Evolutionary conservation across 2,888 invertebrate species (phyloP).

Genomic region (Apodemia mormo): DNA sequence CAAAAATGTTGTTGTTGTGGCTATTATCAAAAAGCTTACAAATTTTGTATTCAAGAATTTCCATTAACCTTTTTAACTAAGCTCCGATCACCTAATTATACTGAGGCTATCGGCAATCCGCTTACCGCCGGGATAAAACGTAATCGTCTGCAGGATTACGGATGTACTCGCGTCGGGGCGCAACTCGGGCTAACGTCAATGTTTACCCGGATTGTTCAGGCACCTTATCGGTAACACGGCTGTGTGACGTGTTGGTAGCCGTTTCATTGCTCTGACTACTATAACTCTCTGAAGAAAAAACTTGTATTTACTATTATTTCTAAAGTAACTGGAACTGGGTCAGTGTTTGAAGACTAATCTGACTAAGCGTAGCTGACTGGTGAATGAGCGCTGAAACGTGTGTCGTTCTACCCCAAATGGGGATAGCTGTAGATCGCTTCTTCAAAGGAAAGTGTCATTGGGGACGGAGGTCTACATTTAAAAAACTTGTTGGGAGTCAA

Average conservation of each 20-base stretch:
- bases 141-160: conserved; percentile 8
- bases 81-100: conserved; percentile 7
- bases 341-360: no score
- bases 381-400: no score
- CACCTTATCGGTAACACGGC: not conserved
- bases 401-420: no score
- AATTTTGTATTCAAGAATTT: not conserved
- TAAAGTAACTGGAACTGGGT: no score
- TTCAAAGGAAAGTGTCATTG: no score
- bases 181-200: not conserved
- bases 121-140: conserved; percentile 7
- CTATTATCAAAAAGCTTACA: no score
- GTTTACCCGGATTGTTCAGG: not conserved
- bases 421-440: no score
- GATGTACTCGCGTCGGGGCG: not conserved
- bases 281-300: no score
- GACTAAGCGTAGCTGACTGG: no score
- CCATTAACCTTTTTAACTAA: conserved; percentile 7
- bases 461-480: no score
- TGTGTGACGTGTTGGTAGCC: not conserved
- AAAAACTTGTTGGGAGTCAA: no score
- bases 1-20: no score
- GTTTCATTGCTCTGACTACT: not conserved
- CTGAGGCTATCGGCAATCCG: conserved; percentile 11
- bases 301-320: not conserved